phyloP scores from a whole-genome alignment of 2,888 invertebrate species.

The Pycnomerus fuliginosus region DNA sequence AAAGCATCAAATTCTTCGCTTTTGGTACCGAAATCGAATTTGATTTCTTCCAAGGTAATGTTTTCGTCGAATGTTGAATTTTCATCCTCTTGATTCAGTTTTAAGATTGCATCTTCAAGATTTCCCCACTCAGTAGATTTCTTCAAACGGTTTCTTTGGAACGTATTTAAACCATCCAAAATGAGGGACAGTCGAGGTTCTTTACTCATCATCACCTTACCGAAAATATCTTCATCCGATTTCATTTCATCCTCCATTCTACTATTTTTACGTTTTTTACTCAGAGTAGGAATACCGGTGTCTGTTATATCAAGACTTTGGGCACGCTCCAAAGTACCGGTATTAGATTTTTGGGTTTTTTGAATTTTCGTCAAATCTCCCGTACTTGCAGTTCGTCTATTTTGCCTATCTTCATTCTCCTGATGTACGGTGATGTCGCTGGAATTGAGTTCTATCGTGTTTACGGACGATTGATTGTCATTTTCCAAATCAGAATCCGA shows the following conservation, averaged over 20 bases:
- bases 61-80: conserved; percentile 25
- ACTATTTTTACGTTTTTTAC: conserved; percentile 65
- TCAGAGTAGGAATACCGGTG: conserved; percentile 43
- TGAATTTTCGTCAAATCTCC: conserved; percentile 75
- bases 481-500: conserved; percentile 58
- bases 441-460: conserved; percentile 72
- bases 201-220: conserved; percentile 57
- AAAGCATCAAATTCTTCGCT: conserved; percentile 46
- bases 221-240: conserved; percentile 48
- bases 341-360: conserved; percentile 50
- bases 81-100: conserved; percentile 47
- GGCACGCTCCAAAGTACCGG: conserved; percentile 70
- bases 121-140: conserved; percentile 77
- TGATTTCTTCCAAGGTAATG: conserved; percentile 22
- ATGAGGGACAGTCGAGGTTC: conserved; percentile 62
- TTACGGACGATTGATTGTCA: conserved; percentile 53
- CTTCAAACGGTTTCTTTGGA: conserved; percentile 68
- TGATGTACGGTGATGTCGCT: conserved; percentile 75
- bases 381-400: conserved; percentile 73
- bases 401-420: conserved; percentile 61
- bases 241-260: conserved; percentile 52
- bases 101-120: conserved; percentile 72
- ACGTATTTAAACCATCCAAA: conserved; percentile 66
- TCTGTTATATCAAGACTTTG: conserved; percentile 77
- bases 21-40: conserved; percentile 36